Evolutionary conservation across 2,888 invertebrate species (phyloP).

Genomic region (Synanthedon formicaeformis): DNA sequence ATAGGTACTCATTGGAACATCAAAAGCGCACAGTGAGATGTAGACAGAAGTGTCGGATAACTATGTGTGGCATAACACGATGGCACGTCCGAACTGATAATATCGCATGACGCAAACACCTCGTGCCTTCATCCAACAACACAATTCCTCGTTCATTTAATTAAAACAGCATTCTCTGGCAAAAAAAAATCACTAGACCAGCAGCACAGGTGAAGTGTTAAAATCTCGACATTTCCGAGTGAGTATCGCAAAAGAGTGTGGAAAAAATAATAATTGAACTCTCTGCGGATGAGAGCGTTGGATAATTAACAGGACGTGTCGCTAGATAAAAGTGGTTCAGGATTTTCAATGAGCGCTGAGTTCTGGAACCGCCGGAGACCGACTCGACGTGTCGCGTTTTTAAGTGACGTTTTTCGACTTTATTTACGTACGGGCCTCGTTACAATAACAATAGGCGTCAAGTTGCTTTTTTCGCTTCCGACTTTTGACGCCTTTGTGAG

Average conservation of each 20-base stretch:
- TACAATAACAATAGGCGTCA: constrained; percentile 31
- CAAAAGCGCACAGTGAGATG: too few relatives aligned
- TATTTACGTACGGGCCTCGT: constrained; percentile 33
- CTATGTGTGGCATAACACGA: not conserved
- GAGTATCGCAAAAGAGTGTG: constrained; percentile 57
- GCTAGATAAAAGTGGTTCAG: constrained; percentile 60
- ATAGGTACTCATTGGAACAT: too few relatives aligned
- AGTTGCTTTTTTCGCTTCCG: constrained; percentile 25
- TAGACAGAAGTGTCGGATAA: too few relatives aligned
- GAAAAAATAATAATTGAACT: constrained; percentile 66
- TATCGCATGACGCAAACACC: constrained; percentile 18
- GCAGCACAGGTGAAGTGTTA: constrained; percentile 65
- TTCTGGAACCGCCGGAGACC: constrained; percentile 40
- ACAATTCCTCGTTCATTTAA: constrained; percentile 55
- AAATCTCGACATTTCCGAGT: constrained; percentile 65
- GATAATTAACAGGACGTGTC: constrained; percentile 70
- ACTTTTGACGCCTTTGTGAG: constrained; percentile 24
- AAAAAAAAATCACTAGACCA: constrained; percentile 48
- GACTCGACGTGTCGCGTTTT: constrained; percentile 37
- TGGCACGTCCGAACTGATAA: constrained; percentile 11
- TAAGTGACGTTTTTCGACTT: constrained; percentile 16
- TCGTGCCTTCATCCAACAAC: constrained; percentile 21
- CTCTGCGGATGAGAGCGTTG: constrained; percentile 54
- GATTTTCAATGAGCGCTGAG: constrained; percentile 53
- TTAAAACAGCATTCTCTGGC: constrained; percentile 49